Evolutionary conservation across 2,888 invertebrate species (phyloP), one percentile per base, ranked within the genome.

Genomic region (Limnephilus auricula): DNA sequence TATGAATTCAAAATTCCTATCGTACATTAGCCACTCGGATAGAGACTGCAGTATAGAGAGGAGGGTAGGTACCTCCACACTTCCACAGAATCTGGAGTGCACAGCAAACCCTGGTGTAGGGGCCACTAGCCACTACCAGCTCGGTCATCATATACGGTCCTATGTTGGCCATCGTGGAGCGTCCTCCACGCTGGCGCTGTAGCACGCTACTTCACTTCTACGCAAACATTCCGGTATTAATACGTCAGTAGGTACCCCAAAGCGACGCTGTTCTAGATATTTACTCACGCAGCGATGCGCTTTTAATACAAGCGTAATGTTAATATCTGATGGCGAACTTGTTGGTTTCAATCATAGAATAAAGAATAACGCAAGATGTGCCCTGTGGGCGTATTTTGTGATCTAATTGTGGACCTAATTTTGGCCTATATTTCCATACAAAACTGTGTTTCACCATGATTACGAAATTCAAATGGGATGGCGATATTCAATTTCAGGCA

Each of bases 11-110:
- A 13, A 85, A 31, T 25, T n/a, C 40, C 30, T 50, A 30, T 10
- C 37, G n/a, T 50, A n/a, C 45, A 85, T 85, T 85, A 85, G 82
- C 82, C 34, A 82, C 45, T 50, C 85, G 45, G 45, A n/a, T 15
- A 15, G 85, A 25, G 40, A 4, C n/a, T 15, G 85, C n/a, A 85
- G 85, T 40, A 31, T 18, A 34, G 13, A 34, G 50, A 1, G 9
- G 25, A 9, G 65, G 25, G 18, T 65, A 65, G 65, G 6, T 65
- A 65, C 65, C 25, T 65, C 65, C 65, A 25, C 65, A 18, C 15
- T 50, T 18, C 3, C 3, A 15, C 50, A 65, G 65, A 9, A 6
- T 65, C 85, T 85, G 85, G 50, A 85, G 85, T 85, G 85, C 40
- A 40, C 37, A 30, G 45, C 45, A 85, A 85, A 85, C 85, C 85